Base-by-base conservation (phyloP, 2,113 vertebrate species). In the Scortum barcoo region DNA sequence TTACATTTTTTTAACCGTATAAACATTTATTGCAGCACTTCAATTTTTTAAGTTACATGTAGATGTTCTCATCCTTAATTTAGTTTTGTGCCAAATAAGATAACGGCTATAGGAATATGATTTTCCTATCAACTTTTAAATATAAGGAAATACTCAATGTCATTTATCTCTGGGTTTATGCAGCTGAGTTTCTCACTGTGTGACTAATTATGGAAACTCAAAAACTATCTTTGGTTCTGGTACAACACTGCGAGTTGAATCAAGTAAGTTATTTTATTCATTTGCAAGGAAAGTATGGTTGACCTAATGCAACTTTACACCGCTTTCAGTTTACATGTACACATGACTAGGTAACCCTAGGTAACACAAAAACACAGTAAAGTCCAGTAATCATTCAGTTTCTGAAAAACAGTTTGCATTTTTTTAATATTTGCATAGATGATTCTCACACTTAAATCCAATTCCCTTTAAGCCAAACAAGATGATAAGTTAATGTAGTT, bases 161-260 rank as follows among this genome's bases (percentile, higher is more conserved):
- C 13, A 8, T 1, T 24, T 17, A 24, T 7, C 13, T 48, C 14
- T 2, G 17, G 8, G 24, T 79, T 79, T 33, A 14, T 0, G 38
- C 5, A 20, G 1, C 1, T n/a, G 3, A 0, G 7, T 20, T 20
- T 48, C 36, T 61, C 8, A 44, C 1, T 84, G 75, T 84, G 68
- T 65, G 68, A 20, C 68, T 46, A 1, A 0, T 24, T 72, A 16
- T 50, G 40, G 38, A 56, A 36, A 61, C 63, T 40, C 72, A 13
- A 81, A 60, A 36, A 1, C 68, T 0, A 0, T 75, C 56, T 69
- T 81, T 53, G 79, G 42, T 24, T 75, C 79, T 44, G 79, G 79
- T 24, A 24, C 19, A 7, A 36, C 38, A 24, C 0, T 79, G 7
- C 57, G 4, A 12, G 57, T 80, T 0, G 7, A 75, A 17, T 24